A percentile compares a stretch with the other conserved stretches of the same genome.
phyloP scores from a whole-genome alignment of 2,888 invertebrate genomes.

The Tetragonula carbonaria region DNA sequence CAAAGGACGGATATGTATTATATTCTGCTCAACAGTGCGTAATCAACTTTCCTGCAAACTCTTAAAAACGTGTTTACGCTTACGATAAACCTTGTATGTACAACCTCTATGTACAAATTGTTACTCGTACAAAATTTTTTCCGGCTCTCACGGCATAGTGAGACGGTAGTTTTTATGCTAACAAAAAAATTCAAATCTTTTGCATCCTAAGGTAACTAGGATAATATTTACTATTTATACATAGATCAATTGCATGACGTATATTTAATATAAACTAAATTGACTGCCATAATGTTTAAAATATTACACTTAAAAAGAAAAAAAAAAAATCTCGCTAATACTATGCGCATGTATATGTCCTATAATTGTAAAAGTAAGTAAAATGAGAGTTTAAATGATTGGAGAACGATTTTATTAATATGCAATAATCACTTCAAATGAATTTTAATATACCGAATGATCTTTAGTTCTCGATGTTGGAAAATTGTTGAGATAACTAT shows the following conservation, averaged over 20 bases:
- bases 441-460: background rate
- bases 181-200: background rate
- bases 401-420: background rate
- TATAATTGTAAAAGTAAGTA: background rate
- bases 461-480: background rate
- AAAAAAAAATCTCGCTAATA: background rate
- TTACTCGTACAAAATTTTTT: constrained; percentile 7
- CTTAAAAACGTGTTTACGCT: constrained; percentile 18
- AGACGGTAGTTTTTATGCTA: background rate
- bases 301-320: background rate
- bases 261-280: background rate
- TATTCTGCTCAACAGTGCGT: constrained; percentile 12
- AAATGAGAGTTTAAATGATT: background rate
- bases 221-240: background rate
- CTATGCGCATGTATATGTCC: background rate
- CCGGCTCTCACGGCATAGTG: too few species aligned
- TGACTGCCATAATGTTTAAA: background rate
- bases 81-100: constrained; percentile 1
- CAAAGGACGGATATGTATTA: constrained; percentile 12
- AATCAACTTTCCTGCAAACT: constrained; percentile 30
- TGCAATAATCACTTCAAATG: background rate
- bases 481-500: background rate
- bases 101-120: background rate
- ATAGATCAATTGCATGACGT: background rate
- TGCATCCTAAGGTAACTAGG: background rate